These are phyloP conservation scores for Tor tambroides DNA, from an alignment of 2,113 vertebrate species.

Conservation along the genomic window DNA sequence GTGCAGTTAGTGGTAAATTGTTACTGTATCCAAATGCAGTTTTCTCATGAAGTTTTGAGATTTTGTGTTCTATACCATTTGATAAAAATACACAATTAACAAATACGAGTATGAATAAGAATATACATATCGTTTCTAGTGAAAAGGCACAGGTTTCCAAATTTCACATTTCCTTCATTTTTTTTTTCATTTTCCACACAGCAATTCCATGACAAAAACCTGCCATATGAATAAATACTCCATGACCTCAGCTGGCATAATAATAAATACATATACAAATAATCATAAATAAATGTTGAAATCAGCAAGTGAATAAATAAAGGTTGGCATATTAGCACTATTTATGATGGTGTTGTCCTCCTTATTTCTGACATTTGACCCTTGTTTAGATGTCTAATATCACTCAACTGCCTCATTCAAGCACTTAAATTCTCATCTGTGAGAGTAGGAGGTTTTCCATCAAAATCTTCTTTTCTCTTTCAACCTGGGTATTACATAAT, in stretches of 20 bases:
- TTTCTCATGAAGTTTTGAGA: conserved; percentile 15
- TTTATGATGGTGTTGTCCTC: background rate
- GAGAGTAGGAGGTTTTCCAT: background rate
- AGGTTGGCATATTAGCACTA: conserved; percentile 48
- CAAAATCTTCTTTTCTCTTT: background rate
- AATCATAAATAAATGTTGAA: conserved; percentile 75
- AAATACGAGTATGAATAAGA: conserved; percentile 65
- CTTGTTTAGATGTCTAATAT: background rate
- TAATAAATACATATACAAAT: conserved; percentile 71
- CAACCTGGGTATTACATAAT: background rate
- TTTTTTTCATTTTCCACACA: conserved; percentile 40
- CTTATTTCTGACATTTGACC: conserved; percentile 1
- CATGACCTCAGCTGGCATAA: conserved; percentile 67
- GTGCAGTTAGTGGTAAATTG: background rate
- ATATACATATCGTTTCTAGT: conserved; percentile 67
- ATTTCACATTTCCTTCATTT: conserved; percentile 58
- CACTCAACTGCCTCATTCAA: background rate
- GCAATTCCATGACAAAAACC: conserved; percentile 59
- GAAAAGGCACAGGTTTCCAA: conserved; percentile 79
- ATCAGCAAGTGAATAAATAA: conserved; percentile 77
- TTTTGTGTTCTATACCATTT: conserved; percentile 40
- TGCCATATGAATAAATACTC: conserved; percentile 76
- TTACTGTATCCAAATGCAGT: background rate
- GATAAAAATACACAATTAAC: conserved; percentile 68
- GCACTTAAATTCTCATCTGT: background rate